Base-by-base conservation (phyloP, 1,140 invertebrate genomes). In the Hyles vespertilio region DNA sequence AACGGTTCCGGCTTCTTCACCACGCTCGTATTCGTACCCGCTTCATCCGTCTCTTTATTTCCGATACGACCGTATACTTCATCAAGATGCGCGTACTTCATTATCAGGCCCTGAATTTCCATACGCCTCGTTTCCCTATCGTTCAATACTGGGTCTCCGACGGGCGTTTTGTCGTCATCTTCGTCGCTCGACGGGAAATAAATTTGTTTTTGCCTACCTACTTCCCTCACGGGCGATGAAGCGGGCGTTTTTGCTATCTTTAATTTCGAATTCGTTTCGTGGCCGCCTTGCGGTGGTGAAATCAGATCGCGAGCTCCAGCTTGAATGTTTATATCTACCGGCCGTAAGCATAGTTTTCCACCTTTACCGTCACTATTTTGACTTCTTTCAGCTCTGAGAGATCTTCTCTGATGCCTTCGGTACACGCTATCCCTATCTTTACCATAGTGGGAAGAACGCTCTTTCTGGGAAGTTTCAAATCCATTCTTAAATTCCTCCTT, bases 101-200 rank as follows among this genome's bases (percentile, higher is more conserved):
- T 90, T 46, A 96, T 95, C 6, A 96, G 83, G 61, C 93, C 93
- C 77, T 95, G 93, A 7, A 96, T 95, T 73, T 96, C 95, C 65
- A 95, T 95, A 3, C 95, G 91, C 65, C 93, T 93, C 10, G 93
- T 93, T 76, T 94, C 94, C 22, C 95, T 89, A 59, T 95, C 94
- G 57, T 89, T 89, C 6, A 94, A 85, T 5, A 90, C 87, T 0
- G 89, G 89, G 72, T 92, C 90, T 34, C 87, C 87, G 4, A 90
- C 89, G 0, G 90, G 90, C 0, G 91, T 90, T 56, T 90, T 90
- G 36, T 89, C 86, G 47, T 91, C 89, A 59, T 90, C 89, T 65
- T 90, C 90, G 34, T 87, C 88, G 58, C 77, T 86, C 8, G 82
- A 84, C 9, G 85, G 77, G 64, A 84, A 84, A 79, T 89, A 78